Evolutionary conservation across 1,140 invertebrate species (phyloP), one percentile per base, ranked within the genome.

Genomic region (Drosophila nasuta): DNA sequence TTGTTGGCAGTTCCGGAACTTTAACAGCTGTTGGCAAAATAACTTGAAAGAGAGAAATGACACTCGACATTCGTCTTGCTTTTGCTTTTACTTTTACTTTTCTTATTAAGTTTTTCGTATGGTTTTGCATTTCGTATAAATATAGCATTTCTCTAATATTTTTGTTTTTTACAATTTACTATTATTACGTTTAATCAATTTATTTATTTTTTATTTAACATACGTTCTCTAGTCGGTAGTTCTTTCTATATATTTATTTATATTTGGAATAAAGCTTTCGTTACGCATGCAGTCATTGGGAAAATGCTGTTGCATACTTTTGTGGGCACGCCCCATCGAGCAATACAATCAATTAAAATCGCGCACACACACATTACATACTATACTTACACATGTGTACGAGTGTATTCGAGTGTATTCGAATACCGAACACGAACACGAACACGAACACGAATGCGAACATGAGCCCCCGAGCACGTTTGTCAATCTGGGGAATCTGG

Each of bases 211-310:
- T n/a, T n/a, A n/a, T n/a, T 45, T 43, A 17, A 59, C 28, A 30
- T 77, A 10, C 20, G 20, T 25, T 8, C 2, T 38, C 35, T 62
- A 73, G 75, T 66, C 49, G 46, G 38, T 49, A 59, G 62, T 73
- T 62, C 1, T 28, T 15, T 48, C 8, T 48, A 3, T 17, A 20
- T 48, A 7, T 17, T 68, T 11, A 49, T 56, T 49, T 28, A 10
- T 38, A 8, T 11, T 38, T 49, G 62, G 49, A 62, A 64, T 77
- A 77, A 77, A 77, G 75, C 69, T 77, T 73, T 67, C 51, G 62
- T 76, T 76, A 59, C 68, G 67, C 67, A 74, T 75, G 67, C 73
- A 75, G 48, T 45, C 59, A 58, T 45, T 17, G 60, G 38, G 13
- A 63, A 60, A 64, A 59, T 65, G 15, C 38, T 75, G 58, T 63